Conservation (phyloP, 35 echinoderm and acorn worm species). For the Anneissia japonica region DNA sequence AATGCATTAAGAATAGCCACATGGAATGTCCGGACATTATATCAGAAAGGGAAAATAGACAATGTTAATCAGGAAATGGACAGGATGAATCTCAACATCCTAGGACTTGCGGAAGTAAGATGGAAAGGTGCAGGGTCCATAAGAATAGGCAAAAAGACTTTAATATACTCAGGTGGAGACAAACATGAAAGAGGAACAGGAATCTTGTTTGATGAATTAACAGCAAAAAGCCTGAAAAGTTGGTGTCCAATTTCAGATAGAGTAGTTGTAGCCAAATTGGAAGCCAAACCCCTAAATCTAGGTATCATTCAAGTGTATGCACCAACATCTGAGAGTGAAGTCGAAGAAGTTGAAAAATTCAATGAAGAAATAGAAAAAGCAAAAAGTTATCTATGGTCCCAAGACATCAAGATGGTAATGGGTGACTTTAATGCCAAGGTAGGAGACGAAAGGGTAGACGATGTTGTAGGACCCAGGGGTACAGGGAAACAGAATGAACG, state of each 20-base stretch:
- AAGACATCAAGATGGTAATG: constrained; percentile 17
- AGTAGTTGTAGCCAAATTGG: not conserved
- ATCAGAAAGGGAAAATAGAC: constrained; percentile 11
- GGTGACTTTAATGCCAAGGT: constrained; percentile 30
- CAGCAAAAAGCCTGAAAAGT: not conserved
- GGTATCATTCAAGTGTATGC: not conserved
- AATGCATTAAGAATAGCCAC: not conserved
- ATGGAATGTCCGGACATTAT: constrained; percentile 14
- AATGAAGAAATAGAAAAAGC: not conserved
- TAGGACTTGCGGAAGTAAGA: not conserved
- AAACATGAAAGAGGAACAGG: not conserved
- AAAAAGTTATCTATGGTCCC: no score
- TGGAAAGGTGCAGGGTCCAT: no score
- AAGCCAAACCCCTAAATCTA: not conserved
- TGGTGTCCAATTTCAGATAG: not conserved
- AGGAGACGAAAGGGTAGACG: constrained; percentile 4
- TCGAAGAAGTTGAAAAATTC: not conserved
- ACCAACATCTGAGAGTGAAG: not conserved
- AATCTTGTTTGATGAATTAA: not conserved
- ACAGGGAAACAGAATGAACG: constrained; percentile 7
- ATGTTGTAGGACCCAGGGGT: constrained; percentile 4
- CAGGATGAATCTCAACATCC: constrained; percentile 3
- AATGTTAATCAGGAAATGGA: constrained; percentile 19
- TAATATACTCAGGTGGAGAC: not conserved
- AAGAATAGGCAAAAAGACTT: no score